phyloP scores from a whole-genome alignment of 2,888 invertebrate genomes.

The Gandaritis pyraliata region DNA sequence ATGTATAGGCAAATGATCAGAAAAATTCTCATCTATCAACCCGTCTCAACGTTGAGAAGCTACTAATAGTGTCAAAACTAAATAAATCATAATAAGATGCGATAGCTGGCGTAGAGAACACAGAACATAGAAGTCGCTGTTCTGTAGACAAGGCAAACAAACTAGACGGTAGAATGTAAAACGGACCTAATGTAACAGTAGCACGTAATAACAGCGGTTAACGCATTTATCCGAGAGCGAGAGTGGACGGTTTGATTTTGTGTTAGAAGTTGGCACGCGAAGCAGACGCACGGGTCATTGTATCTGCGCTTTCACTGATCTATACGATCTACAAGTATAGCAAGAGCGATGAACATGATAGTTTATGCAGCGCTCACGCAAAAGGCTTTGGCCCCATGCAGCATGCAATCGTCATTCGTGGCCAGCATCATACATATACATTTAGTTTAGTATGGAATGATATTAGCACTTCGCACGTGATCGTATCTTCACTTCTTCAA shows the following conservation, averaged over 20 bases:
- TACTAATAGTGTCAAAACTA: too few relatives aligned
- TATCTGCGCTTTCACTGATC: constrained; percentile 66
- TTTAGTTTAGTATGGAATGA: too few relatives aligned
- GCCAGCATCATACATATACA: background rate
- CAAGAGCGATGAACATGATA: constrained; percentile 7
- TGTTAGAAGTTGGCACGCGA: constrained; percentile 76
- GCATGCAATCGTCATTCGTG: background rate
- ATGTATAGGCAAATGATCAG: too few relatives aligned
- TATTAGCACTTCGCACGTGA: too few relatives aligned
- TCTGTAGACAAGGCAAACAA: too few relatives aligned
- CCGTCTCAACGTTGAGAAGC: too few relatives aligned
- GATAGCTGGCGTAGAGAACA: too few relatives aligned
- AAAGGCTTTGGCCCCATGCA: background rate
- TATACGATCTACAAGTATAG: constrained; percentile 18
- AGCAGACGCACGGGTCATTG: constrained; percentile 64
- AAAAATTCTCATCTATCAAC: too few relatives aligned
- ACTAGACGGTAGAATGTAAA: background rate
- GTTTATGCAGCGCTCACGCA: constrained; percentile 30
- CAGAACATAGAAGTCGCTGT: too few relatives aligned
- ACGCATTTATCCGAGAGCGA: constrained; percentile 68
- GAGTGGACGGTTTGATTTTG: constrained; percentile 77
- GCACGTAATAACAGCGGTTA: constrained; percentile 65
- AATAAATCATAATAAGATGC: too few relatives aligned
- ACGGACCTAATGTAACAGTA: constrained; percentile 37
- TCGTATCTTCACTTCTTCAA: too few relatives aligned